These are phyloP conservation scores for Eurytoma adleriae DNA, from an alignment of 2,888 invertebrate species.

Conservation along the genomic window DNA sequence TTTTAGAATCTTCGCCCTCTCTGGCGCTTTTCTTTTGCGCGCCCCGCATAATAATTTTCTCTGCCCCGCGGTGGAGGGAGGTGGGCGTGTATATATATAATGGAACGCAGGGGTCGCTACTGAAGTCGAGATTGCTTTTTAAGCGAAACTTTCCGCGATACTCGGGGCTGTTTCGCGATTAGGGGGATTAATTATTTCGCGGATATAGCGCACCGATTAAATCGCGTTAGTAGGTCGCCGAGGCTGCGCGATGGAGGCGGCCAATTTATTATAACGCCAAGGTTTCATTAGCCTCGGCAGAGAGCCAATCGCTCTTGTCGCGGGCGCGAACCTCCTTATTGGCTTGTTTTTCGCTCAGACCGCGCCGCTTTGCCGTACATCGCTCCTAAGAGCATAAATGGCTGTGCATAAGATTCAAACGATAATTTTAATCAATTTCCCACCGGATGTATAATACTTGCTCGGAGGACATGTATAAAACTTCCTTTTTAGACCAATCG, in stretches of 20 bases:
- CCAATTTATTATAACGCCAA: constrained; percentile 60
- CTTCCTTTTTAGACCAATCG: too few relatives aligned
- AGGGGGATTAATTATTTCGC: constrained; percentile 66
- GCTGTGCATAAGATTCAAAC: too few relatives aligned
- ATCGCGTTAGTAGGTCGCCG: constrained; percentile 59
- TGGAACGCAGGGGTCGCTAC: not conserved
- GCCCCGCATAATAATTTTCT: constrained; percentile 63
- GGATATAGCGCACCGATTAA: constrained; percentile 59
- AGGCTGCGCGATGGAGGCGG: constrained; percentile 39
- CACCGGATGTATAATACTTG: too few relatives aligned
- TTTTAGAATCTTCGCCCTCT: constrained; percentile 66
- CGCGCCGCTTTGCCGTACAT: not conserved
- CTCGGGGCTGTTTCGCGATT: constrained; percentile 59
- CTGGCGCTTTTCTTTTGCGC: constrained; percentile 52
- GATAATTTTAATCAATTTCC: too few relatives aligned
- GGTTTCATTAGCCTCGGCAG: constrained; percentile 60
- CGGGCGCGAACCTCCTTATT: constrained; percentile 1
- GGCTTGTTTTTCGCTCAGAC: not conserved
- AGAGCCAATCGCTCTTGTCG: constrained; percentile 56
- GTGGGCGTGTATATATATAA: not conserved
- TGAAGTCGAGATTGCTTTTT: constrained; percentile 65
- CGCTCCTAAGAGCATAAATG: too few relatives aligned
- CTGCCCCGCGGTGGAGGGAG: constrained; percentile 27
- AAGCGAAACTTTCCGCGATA: constrained; percentile 58
- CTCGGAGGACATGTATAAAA: too few relatives aligned